Base-by-base conservation (phyloP, 2,888 invertebrate genomes). In the Chloroclysta siterata region DNA sequence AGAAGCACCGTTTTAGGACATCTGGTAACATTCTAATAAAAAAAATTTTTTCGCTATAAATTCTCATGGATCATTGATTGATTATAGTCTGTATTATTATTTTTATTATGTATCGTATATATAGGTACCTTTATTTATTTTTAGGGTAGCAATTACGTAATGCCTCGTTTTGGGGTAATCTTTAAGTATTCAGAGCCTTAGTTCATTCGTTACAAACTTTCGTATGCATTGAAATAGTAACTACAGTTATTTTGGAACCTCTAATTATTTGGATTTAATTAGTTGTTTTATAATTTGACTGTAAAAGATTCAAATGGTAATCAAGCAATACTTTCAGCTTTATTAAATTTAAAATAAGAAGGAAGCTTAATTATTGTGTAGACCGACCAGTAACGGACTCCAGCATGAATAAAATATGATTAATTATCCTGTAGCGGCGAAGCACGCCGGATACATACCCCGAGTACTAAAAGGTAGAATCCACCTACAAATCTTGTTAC, bases 351-450 rank as follows among this genome's bases (percentile, higher is more conserved):
- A 17, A 59, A 65, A 58, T 54, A 65, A 62, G 60, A 65, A 63
- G 54, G 51, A 64, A 65, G 59, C 56, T 60, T 63, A 68, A 65
- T 69, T 60, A 66, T 53, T 47, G 53, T 41, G 48, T 59, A 48
- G 62, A 47, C 63, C 60, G 60, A 63, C 62, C 11, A 47, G 54
- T 68, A 54, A 66, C 64, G 61, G 57, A 68, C 66, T 66, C 48
- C 44, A 28, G 56, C 63, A 53, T 71, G 67, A 71, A 70, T 72
- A 69, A 72, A 66, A 70, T 68, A 72, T 71, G 61, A 69, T 67
- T 67, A 68, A 68, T 71, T 65, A 65, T 65, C 53, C 44, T 59
- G 60, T 53, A 60, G 65, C 56, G 53, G 53, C 54, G 8, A 50
- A 51, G 60, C 56, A 63, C 61, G 61, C 42, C 11, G 22, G 33